Percentiles rank a stretch among this genome's conserved stretches.
Evolutionary conservation across 2,113 vertebrate genomes (phyloP).

Genomic region (Maccullochella peelii): DNA sequence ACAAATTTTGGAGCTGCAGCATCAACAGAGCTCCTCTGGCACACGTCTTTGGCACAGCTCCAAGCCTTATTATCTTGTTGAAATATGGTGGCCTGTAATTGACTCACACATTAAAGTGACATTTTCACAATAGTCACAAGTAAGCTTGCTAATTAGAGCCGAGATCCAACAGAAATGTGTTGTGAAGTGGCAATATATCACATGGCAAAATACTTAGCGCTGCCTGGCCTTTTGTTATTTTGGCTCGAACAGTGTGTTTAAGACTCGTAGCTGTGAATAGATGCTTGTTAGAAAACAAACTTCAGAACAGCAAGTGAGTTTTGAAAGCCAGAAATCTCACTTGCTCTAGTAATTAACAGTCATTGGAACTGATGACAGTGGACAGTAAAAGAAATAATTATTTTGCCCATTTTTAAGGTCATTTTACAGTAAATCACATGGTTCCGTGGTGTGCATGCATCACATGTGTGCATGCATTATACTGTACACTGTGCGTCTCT

Average conservation of each 20-base stretch:
- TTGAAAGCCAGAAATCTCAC: background rate
- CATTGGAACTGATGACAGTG: background rate
- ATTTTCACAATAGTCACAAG: conserved; percentile 59
- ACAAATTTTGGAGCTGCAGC: conserved; percentile 34
- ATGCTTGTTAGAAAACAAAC: conserved; percentile 13
- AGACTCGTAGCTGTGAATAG: background rate
- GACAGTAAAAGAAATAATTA: background rate
- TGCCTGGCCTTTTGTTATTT: background rate
- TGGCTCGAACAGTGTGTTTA: background rate
- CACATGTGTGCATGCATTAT: background rate
- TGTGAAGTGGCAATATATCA: conserved; percentile 34
- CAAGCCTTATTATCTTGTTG: conserved; percentile 52
- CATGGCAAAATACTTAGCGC: background rate
- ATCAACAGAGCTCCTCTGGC: conserved; percentile 34
- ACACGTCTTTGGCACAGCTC: conserved; percentile 25
- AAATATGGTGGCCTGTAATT: conserved; percentile 60
- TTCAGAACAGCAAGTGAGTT: background rate
- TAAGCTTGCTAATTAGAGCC: conserved; percentile 55
- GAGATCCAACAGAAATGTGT: conserved; percentile 38
- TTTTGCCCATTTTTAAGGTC: background rate
- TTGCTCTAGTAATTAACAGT: background rate
- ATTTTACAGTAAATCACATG: background rate
- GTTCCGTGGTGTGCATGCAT: background rate
- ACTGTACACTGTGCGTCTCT: background rate
- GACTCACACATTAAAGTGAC: conserved; percentile 55